phyloP scores from a whole-genome alignment of 2,888 invertebrate species.

The Leucophenga maculata region DNA sequence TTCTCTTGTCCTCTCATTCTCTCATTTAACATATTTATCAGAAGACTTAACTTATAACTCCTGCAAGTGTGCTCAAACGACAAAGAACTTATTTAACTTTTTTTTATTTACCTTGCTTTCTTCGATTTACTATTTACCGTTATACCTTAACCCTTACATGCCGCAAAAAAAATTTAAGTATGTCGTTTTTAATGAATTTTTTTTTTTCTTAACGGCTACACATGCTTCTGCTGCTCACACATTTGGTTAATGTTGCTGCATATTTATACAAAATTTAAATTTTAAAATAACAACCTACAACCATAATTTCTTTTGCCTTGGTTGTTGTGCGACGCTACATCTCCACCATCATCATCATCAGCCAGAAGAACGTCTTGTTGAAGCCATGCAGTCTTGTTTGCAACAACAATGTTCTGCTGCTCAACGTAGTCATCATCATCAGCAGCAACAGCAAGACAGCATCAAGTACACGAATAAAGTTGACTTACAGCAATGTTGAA shows the following conservation, averaged over 20 bases:
- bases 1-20: too few species aligned
- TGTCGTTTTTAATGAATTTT: constrained; percentile 16
- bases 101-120: background rate
- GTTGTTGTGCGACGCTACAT: constrained; percentile 17
- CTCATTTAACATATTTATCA: too few species aligned
- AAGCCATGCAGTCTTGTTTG: background rate
- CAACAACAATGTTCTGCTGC: background rate
- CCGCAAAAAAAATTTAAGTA: background rate
- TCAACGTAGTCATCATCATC: background rate
- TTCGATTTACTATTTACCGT: background rate
- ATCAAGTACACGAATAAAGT: too few species aligned
- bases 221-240: constrained; percentile 29
- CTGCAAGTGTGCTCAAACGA: background rate
- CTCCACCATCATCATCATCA: background rate
- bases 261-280: constrained; percentile 64
- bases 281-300: constrained; percentile 60
- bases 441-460: too few species aligned
- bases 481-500: too few species aligned
- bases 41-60: too few species aligned
- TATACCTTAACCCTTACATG: background rate
- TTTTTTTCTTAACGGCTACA: background rate
- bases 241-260: constrained; percentile 33
- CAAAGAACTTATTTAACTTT: too few species aligned
- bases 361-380: background rate
- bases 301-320: constrained; percentile 27